phyloP scores from a whole-genome alignment of 2,797 vertebrate species.

The Malurus leucopterus region DNA sequence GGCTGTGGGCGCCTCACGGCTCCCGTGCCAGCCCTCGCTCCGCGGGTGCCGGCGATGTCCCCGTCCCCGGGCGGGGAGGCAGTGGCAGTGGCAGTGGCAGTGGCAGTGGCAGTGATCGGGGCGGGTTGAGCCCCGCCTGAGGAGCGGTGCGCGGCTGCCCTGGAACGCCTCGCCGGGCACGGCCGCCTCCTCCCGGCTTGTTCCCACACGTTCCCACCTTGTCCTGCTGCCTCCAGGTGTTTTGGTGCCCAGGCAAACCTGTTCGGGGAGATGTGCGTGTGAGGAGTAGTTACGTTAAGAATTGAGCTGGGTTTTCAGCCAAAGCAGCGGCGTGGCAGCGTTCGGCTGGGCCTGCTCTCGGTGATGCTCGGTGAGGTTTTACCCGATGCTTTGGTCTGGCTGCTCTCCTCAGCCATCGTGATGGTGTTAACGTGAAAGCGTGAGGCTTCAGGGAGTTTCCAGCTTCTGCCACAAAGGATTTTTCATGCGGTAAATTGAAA shows the following conservation, averaged over 20 bases:
- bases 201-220: neutral
- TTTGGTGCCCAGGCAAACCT: neutral
- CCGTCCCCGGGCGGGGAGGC: neutral
- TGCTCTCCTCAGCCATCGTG: fast-evolving
- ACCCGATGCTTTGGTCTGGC: fast-evolving
- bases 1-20: neutral
- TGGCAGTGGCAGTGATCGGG: fast-evolving
- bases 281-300: fast-evolving
- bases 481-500: neutral
- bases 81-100: no score
- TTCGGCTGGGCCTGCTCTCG: fast-evolving
- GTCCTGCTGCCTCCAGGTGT: neutral
- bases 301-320: neutral
- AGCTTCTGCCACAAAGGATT: neutral
- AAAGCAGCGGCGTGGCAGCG: fast-evolving
- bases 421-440: fast-evolving
- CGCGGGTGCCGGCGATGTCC: fast-evolving
- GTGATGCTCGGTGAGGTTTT: fast-evolving
- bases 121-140: fast-evolving
- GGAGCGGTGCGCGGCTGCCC: neutral
- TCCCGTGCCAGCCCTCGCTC: neutral
- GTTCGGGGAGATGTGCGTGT: fast-evolving
- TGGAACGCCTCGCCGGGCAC: fast-evolving
- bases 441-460: neutral
- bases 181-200: fast-evolving